Conservation (phyloP, 2,888 invertebrate species). For the Eupithecia centaureata region DNA sequence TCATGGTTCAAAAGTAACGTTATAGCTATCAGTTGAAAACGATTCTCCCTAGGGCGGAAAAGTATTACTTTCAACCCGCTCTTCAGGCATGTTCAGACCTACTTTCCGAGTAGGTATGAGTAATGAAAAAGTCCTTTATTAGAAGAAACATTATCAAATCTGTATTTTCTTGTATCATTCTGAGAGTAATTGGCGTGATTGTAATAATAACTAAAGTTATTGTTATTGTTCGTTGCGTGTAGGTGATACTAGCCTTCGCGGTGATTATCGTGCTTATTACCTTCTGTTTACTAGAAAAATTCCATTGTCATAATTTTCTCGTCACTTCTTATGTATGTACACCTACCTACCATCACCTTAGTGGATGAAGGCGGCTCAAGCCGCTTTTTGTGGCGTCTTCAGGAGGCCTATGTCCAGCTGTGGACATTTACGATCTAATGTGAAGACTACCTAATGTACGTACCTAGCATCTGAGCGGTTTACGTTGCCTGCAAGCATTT, state of each 20-base stretch:
- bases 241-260: slow-evolving; percentile 2
- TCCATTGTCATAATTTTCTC: slow-evolving; percentile 14
- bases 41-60: too few species aligned
- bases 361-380: not conserved
- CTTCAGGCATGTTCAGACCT: too few species aligned
- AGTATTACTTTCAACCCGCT: too few species aligned
- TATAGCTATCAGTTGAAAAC: too few species aligned
- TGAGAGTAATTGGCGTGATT: too few species aligned
- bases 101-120: too few species aligned
- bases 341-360: not conserved
- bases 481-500: too few species aligned
- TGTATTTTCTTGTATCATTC: too few species aligned
- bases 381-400: not conserved
- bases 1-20: too few species aligned
- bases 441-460: not conserved
- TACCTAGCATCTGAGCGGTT: too few species aligned
- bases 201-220: not conserved
- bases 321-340: not conserved
- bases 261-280: not conserved
- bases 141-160: too few species aligned
- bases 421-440: not conserved
- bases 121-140: too few species aligned
- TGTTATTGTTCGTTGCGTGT: slow-evolving; percentile 6
- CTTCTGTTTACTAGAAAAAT: slow-evolving; percentile 8
- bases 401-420: not conserved